Evolutionary conservation across 2,113 vertebrate species (phyloP).

Genomic region (Rhodinocichla rosea): DNA sequence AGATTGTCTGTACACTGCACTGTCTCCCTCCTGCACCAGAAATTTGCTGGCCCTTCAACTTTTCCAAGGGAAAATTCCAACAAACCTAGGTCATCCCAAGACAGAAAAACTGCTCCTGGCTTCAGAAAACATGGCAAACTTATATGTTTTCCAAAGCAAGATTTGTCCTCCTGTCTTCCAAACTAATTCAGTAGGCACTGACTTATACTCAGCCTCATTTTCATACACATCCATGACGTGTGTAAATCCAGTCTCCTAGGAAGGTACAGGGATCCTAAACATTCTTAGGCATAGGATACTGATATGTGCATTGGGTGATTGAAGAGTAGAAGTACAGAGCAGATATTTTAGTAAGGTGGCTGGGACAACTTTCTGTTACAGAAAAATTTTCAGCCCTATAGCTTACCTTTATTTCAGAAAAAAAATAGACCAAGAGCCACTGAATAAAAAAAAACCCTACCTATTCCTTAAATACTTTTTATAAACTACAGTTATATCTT

Average conservation of each 20-base stretch:
- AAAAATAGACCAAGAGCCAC: not conserved
- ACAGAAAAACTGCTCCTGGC: not conserved
- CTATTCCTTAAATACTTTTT: not conserved
- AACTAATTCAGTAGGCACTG: not conserved
- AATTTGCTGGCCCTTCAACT: not conserved
- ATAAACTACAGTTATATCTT: not conserved
- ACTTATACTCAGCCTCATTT: not conserved
- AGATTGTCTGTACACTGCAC: rapidly evolving
- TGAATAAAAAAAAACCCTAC: not conserved
- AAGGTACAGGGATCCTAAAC: not conserved
- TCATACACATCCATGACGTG: not conserved
- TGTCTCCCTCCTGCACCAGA: not conserved
- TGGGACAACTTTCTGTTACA: not conserved
- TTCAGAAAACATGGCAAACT: not conserved
- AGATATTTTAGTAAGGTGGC: not conserved
- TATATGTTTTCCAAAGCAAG: not conserved
- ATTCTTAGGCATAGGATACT: not conserved
- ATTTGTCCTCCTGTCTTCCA: not conserved
- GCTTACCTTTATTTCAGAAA: not conserved
- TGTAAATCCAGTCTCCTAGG: not conserved
- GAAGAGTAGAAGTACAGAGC: not conserved
- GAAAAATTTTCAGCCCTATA: not conserved
- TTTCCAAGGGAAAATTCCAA: not conserved
- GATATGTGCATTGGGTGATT: not conserved
- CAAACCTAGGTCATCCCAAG: not conserved